Evolutionary conservation across 2,888 invertebrate species (phyloP).

Genomic region (Junonia oenone): DNA sequence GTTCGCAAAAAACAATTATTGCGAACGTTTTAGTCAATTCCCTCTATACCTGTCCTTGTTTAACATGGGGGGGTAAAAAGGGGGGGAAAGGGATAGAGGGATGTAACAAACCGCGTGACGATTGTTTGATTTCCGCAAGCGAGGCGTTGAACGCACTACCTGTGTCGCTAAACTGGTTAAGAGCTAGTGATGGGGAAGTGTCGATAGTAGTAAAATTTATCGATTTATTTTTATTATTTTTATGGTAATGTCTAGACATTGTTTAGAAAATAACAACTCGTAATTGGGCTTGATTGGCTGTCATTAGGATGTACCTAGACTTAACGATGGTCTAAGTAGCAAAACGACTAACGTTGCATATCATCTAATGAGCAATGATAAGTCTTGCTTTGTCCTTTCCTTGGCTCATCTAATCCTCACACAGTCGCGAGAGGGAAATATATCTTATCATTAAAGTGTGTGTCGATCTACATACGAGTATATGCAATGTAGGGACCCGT

Average conservation of each 20-base stretch:
- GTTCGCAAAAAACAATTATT: conserved; percentile 30
- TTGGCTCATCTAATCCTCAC: too few relatives aligned
- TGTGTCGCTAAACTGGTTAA: conserved; percentile 46
- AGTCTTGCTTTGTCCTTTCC: too few relatives aligned
- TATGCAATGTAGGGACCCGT: too few relatives aligned
- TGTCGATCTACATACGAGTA: too few relatives aligned
- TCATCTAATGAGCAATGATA: too few relatives aligned
- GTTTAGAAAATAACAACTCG: not conserved
- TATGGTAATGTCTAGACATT: not conserved
- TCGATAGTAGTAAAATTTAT: not conserved
- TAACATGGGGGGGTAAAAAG: not conserved
- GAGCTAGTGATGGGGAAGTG: conserved; percentile 30
- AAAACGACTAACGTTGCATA: too few relatives aligned
- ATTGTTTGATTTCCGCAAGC: conserved; percentile 57
- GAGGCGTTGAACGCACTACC: conserved; percentile 40
- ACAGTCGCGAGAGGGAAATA: too few relatives aligned
- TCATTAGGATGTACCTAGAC: too few relatives aligned
- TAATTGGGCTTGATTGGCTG: too few relatives aligned
- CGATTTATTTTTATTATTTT: not conserved
- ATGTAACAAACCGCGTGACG: conserved; percentile 38
- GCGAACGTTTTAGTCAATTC: conserved; percentile 20
- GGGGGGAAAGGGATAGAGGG: conserved; percentile 25
- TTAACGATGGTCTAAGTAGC: too few relatives aligned
- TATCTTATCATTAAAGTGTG: too few relatives aligned
- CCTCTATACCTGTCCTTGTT: conserved; percentile 8